Conservation (phyloP, 2,113 vertebrate species). For the Myrmophylax atrothorax region DNA sequence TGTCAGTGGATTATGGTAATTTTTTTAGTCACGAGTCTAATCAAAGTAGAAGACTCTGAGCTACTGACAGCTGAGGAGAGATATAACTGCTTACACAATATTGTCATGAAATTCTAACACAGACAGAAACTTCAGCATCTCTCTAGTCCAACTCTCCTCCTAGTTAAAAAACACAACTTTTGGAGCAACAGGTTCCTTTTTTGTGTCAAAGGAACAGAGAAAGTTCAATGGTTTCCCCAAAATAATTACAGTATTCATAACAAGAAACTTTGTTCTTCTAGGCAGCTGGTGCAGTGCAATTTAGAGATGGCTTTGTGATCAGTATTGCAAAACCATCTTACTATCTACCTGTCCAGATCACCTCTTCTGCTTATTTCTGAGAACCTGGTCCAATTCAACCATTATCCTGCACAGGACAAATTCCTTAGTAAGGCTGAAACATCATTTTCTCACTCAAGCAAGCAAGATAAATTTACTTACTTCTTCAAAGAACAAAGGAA, state of each 20-base stretch:
- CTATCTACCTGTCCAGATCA: neutral
- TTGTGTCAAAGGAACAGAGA: neutral
- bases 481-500: neutral
- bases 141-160: neutral
- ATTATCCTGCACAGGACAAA: neutral
- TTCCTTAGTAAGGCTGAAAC: neutral
- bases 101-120: constrained; percentile 55
- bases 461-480: neutral
- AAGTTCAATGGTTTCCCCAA: neutral
- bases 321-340: neutral
- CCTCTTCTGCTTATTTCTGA: neutral
- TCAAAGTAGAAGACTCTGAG: constrained; percentile 62
- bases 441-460: neutral
- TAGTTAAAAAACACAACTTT: constrained; percentile 54
- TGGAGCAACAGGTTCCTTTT: constrained; percentile 36
- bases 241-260: neutral
- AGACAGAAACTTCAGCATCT: constrained; percentile 26
- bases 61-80: constrained; percentile 67
- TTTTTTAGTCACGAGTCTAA: constrained; percentile 69
- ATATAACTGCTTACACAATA: constrained; percentile 62
- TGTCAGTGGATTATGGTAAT: constrained; percentile 75
- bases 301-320: neutral
- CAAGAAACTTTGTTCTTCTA: neutral
- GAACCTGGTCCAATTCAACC: neutral
- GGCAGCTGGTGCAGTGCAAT: neutral